These are phyloP conservation scores for Psephotus haematonotus DNA, from an alignment of 2,113 vertebrate species.

Conservation along the genomic window DNA sequence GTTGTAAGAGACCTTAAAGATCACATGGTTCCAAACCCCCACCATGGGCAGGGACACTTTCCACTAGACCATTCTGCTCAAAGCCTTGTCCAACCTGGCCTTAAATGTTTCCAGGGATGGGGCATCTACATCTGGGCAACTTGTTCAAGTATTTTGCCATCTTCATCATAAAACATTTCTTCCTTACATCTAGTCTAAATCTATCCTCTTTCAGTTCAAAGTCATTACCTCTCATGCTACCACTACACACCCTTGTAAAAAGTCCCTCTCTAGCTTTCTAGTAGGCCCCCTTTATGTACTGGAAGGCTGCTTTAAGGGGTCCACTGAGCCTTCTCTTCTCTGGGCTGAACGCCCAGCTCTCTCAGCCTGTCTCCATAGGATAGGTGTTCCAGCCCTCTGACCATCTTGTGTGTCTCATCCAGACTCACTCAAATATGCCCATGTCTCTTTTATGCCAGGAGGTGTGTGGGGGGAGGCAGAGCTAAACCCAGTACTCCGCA, in stretches of 20 bases:
- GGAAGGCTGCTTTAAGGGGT: not conserved
- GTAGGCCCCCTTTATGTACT: not conserved
- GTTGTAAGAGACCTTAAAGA: not conserved
- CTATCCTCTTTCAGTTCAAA: not conserved
- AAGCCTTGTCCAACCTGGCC: not conserved
- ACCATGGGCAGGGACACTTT: not conserved
- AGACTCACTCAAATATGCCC: accelerated
- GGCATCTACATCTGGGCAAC: not conserved
- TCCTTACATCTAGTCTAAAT: not conserved
- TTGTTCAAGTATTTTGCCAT: not conserved
- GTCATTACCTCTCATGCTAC: accelerated
- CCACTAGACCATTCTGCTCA: not conserved
- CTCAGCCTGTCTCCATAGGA: not conserved
- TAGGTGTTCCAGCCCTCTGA: not conserved
- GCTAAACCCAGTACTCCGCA: too few relatives aligned
- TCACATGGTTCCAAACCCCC: accelerated
- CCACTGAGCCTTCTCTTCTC: not conserved
- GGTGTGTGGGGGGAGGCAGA: accelerated
- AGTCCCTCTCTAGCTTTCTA: not conserved
- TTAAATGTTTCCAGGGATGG: not conserved
- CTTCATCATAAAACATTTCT: not conserved
- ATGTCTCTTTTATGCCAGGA: not conserved
- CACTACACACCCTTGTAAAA: not conserved
- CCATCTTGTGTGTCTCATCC: not conserved
- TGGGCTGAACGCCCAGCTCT: accelerated